Evolutionary conservation across 2,888 invertebrate genomes (phyloP), one percentile per base, ranked within the genome.

Genomic region (Argyresthia albistria): DNA sequence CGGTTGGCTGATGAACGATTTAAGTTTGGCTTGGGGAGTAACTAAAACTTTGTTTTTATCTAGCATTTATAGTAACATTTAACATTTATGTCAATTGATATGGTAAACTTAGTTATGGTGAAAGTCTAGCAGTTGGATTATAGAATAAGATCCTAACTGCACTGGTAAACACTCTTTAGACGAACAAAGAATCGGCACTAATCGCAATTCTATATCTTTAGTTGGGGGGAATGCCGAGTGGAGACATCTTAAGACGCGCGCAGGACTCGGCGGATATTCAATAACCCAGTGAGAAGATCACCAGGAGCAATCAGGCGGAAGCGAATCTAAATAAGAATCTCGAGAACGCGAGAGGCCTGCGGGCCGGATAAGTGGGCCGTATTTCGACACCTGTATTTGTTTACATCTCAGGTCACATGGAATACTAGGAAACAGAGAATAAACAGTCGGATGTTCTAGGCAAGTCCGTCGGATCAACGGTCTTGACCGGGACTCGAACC

Each of bases 261-360:
- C 66, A 67, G 66, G 69, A 67, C 68, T 74, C 79, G 70, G 75
- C 79, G 82, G 82, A 82, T 83, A 84, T 86, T 86, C 87, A 86
- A 87, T 86, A 86, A 87, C 81, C 78, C 73, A 82, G 82, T 80
- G 84, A 83, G 87, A 87, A 87, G 86, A 87, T 87, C 84, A 87
- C 84, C 74, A 78, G 81, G 84, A 84, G 87, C 86, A 86, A 87
- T 87, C 87, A 87, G 84, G 83, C 83, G 86, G 84, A 87, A 86
- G 87, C 84, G 83, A 86, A 87, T 87, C 87, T 87, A 87, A 87
- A 87, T 87, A 87, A 86, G 86, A 87, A 87, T 87, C 87, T 87
- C 80, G 80, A 77, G 80, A 78, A 83, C 77, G 70, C 67, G 72
- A 66, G 73, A 70, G 72, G 69, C 69, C 66, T 62, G 64, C 47